phyloP scores from a whole-genome alignment of 2,888 invertebrate genomes.

The Scaptomyza tumidula region DNA sequence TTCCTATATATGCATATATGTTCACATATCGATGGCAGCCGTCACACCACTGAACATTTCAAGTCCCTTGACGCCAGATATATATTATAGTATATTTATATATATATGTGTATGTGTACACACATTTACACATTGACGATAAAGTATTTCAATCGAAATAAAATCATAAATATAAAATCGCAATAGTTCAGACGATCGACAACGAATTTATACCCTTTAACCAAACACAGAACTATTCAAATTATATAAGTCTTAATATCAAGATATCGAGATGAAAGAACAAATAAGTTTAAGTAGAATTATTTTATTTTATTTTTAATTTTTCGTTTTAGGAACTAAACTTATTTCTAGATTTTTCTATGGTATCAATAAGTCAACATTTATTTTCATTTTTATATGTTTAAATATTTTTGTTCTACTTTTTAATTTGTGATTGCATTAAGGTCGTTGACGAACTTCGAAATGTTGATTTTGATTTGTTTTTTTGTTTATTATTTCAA shows the following conservation, averaged over 20 bases:
- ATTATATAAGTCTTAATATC: too few relatives aligned
- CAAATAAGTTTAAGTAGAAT: neutral
- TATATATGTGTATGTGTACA: neutral
- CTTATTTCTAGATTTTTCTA: too few relatives aligned
- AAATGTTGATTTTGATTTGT: neutral
- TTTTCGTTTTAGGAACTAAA: neutral
- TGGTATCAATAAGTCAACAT: too few relatives aligned
- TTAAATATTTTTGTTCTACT: too few relatives aligned
- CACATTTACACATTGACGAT: constrained; percentile 26
- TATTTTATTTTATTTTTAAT: neutral
- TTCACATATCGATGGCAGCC: constrained; percentile 1
- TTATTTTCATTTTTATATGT: too few relatives aligned
- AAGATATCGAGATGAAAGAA: too few relatives aligned
- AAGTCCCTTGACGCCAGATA: constrained; percentile 40
- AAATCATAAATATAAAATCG: neutral
- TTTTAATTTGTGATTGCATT: neutral
- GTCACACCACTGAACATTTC: constrained; percentile 2
- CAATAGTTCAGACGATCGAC: neutral
- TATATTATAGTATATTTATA: constrained; percentile 2
- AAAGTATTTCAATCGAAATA: constrained; percentile 26
- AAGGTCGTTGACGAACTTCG: too few relatives aligned
- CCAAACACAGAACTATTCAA: too few relatives aligned
- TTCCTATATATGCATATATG: neutral
- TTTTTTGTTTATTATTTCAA: too few relatives aligned
- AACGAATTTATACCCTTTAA: constrained; percentile 7